Percentiles rank a stretch among this genome's conserved stretches.
These are phyloP conservation scores for Cydia fagiglandana DNA, from an alignment of 1,140 invertebrate species.

Conservation along the genomic window DNA sequence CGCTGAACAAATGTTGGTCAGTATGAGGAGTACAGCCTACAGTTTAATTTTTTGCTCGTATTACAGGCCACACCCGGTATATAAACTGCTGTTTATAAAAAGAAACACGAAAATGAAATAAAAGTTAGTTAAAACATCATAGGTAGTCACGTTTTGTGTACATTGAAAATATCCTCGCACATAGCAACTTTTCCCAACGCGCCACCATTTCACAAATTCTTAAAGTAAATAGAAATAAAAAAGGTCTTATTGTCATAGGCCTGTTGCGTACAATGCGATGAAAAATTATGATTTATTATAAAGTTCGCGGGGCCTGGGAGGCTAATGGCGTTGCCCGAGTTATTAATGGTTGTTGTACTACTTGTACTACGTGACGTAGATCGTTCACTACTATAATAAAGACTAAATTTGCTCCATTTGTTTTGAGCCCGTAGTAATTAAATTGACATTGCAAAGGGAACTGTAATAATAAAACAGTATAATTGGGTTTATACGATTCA, in stretches of 20 bases:
- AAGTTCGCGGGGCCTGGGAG: constrained; percentile 33
- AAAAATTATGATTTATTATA: constrained; percentile 46
- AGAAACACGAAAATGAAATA: too few relatives aligned
- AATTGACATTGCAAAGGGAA: background rate
- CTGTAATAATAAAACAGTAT: too few relatives aligned
- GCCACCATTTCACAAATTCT: constrained; percentile 1
- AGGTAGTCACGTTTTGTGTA: background rate
- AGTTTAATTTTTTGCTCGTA: too few relatives aligned
- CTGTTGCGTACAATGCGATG: constrained; percentile 35
- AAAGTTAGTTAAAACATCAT: too few relatives aligned
- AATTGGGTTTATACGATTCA: too few relatives aligned
- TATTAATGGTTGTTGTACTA: constrained; percentile 41
- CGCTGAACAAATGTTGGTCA: too few relatives aligned
- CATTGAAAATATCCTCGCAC: background rate
- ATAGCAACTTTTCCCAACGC: background rate
- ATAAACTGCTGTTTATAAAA: too few relatives aligned
- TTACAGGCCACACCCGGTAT: too few relatives aligned
- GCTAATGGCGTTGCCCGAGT: constrained; percentile 42
- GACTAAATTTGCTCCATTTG: constrained; percentile 17
- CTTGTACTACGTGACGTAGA: constrained; percentile 27
- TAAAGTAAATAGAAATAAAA: constrained; percentile 18
- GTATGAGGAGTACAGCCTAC: too few relatives aligned
- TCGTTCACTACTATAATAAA: constrained; percentile 19
- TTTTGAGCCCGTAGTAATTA: constrained; percentile 4
- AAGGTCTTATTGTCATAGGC: constrained; percentile 22